These are phyloP conservation scores for Siniperca chuatsi DNA, from an alignment of 2,113 vertebrate species.

Conservation along the genomic window DNA sequence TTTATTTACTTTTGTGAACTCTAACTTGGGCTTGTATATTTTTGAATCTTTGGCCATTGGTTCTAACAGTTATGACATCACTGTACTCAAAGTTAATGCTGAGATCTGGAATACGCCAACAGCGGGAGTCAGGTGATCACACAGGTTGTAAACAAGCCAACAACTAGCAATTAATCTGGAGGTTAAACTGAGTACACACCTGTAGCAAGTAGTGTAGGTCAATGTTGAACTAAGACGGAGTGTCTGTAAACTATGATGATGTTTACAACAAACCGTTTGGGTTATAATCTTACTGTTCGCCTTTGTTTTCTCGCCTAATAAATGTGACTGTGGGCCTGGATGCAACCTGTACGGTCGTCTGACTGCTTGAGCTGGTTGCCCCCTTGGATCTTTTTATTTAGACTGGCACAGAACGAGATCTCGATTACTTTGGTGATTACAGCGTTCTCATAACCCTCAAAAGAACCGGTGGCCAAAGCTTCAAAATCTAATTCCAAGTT, in stretches of 20 bases:
- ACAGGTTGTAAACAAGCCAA: too few species aligned
- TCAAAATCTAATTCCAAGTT: background rate
- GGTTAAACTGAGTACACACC: too few species aligned
- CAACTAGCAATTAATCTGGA: too few species aligned
- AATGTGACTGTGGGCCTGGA: rapidly evolving
- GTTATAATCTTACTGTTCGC: background rate
- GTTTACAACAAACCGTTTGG: background rate
- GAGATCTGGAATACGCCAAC: too few species aligned
- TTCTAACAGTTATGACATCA: too few species aligned
- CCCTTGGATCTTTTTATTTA: background rate
- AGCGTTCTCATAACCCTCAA: background rate
- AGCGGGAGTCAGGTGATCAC: too few species aligned
- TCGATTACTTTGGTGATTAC: background rate
- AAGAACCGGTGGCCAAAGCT: background rate
- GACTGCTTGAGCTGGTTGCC: background rate
- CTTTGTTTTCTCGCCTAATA: background rate
- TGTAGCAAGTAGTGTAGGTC: too few species aligned
- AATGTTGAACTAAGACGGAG: too few species aligned
- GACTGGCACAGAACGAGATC: rapidly evolving
- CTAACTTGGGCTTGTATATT: too few species aligned
- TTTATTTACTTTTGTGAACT: too few species aligned
- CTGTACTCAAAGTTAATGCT: too few species aligned
- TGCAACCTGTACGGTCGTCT: background rate
- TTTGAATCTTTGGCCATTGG: too few species aligned
- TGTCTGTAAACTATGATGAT: background rate